These are phyloP conservation scores for Cryptocephalus moraei DNA, from an alignment of 2,888 invertebrate species.

Conservation along the genomic window DNA sequence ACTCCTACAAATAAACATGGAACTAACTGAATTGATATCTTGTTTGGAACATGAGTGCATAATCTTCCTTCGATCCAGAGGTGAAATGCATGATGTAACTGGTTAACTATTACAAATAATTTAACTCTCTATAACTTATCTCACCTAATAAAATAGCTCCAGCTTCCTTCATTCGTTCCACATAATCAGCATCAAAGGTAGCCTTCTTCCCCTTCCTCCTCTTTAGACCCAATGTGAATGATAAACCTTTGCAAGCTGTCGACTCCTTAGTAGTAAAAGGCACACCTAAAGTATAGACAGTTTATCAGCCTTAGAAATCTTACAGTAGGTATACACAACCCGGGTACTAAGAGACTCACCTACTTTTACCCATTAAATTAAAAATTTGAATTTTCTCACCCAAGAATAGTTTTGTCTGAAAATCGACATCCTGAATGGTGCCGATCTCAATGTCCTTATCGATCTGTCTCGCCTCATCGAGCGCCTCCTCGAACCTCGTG, in stretches of 20 bases:
- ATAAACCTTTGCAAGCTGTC: constrained; percentile 64
- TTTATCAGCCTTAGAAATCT: too few species aligned
- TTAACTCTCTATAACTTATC: neutral
- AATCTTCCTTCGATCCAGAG: too few species aligned
- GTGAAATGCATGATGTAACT: too few species aligned
- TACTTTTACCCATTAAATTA: too few species aligned
- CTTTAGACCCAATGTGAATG: constrained; percentile 57
- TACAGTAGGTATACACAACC: too few species aligned
- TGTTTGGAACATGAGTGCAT: too few species aligned
- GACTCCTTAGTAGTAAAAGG: constrained; percentile 91
- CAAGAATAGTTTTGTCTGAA: constrained; percentile 66
- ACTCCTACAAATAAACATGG: constrained; percentile 20
- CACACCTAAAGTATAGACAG: constrained; percentile 48
- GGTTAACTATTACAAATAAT: neutral
- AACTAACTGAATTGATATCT: too few species aligned
- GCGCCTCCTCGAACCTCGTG: constrained; percentile 64
- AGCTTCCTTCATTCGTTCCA: constrained; percentile 59
- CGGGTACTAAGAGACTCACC: too few species aligned
- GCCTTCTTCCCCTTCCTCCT: constrained; percentile 53
- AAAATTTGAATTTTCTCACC: constrained; percentile 34
- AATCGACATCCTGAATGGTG: constrained; percentile 49
- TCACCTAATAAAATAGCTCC: constrained; percentile 76
- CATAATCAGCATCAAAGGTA: constrained; percentile 67
- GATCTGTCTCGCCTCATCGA: constrained; percentile 64
- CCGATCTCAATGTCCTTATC: constrained; percentile 57